Evolutionary conservation across 2,888 invertebrate species (phyloP).

Genomic region (Agapostemon virescens): DNA sequence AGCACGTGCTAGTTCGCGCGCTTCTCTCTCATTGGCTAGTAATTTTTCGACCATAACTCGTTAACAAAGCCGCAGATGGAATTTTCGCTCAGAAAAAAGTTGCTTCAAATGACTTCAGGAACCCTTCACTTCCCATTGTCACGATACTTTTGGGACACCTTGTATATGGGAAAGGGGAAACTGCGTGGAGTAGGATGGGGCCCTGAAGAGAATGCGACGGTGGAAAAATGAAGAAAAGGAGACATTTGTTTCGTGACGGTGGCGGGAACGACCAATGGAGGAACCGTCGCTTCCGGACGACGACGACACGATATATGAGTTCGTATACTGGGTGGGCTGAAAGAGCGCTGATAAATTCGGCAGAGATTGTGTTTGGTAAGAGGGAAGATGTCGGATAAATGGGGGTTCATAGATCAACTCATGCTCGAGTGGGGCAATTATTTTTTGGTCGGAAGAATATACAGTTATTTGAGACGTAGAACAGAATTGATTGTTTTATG

Average conservation of each 20-base stretch:
- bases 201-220: not conserved
- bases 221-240: constrained; percentile 20
- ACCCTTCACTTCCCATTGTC: no score
- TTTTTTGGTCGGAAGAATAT: not conserved
- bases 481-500: no score
- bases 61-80: no score
- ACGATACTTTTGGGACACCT: no score
- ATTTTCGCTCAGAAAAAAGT: no score
- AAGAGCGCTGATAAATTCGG: constrained; percentile 9
- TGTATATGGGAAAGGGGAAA: constrained; percentile 16
- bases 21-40: no score
- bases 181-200: constrained; percentile 24
- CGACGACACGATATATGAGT: not conserved
- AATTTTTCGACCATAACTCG: no score
- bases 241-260: constrained; percentile 50
- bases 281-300: constrained; percentile 14
- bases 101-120: no score
- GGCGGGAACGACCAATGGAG: constrained; percentile 6
- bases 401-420: not conserved
- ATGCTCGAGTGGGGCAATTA: constrained; percentile 11
- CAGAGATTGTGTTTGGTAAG: constrained; percentile 16
- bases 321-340: not conserved
- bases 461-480: not conserved
- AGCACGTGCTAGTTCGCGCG: no score
- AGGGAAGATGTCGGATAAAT: not conserved